A percentile compares a stretch with the other conserved stretches of the same genome.
Evolutionary conservation across 2,888 invertebrate species (phyloP).

Genomic region (Ariolimax columbianus): DNA sequence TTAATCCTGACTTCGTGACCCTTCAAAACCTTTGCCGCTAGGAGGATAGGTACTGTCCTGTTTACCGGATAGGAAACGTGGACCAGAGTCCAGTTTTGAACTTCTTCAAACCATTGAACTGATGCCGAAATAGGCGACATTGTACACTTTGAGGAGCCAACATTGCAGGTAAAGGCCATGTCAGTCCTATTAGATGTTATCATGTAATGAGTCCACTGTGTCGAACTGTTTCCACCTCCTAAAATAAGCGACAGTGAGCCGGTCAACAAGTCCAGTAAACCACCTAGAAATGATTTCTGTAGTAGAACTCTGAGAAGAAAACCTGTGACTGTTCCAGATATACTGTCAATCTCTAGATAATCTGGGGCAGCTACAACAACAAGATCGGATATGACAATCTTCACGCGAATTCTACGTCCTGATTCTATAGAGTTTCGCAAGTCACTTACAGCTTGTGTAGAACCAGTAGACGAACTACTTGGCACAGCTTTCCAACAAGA

Average conservation of each 20-base stretch:
- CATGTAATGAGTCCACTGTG: not conserved
- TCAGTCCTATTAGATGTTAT: not conserved
- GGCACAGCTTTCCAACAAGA: not conserved
- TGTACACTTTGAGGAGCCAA: not conserved
- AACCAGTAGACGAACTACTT: not conserved
- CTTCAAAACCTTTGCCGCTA: not conserved
- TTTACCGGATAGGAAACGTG: not conserved
- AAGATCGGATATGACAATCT: not conserved
- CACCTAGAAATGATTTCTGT: not conserved
- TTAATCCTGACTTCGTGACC: not conserved
- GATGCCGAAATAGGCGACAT: not conserved
- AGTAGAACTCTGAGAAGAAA: constrained; percentile 8
- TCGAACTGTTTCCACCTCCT: not conserved
- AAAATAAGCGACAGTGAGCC: not conserved
- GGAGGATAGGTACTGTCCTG: not conserved
- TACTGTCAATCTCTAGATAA: not conserved
- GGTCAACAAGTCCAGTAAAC: not conserved
- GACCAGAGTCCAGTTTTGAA: not conserved
- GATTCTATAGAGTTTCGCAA: not conserved
- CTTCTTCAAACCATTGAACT: not conserved
- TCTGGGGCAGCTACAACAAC: not conserved
- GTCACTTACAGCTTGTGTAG: not conserved
- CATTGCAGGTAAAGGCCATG: not conserved
- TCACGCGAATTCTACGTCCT: constrained; percentile 7
- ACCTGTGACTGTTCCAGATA: not conserved